Evolutionary conservation across 2,888 invertebrate genomes (phyloP), one percentile per base, ranked within the genome.

Genomic region (Caenorhabditis panamensis): DNA sequence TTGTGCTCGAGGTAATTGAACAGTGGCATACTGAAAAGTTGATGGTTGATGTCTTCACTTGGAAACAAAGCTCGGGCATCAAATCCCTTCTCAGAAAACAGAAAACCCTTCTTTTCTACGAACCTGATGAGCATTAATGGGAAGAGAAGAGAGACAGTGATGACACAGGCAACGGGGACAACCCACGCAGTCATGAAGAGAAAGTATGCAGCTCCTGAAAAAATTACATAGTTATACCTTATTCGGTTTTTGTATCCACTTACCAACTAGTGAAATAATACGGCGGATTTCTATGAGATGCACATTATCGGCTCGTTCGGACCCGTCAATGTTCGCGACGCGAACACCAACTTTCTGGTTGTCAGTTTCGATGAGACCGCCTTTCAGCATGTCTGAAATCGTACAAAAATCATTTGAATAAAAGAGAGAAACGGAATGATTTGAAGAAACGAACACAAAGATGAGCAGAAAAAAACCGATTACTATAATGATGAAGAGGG

Each of bases 121-220:
- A 63, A 89, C 88, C 84, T 88, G 67, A 89, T 56, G 13, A 85
- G 67, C 78, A 85, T 84, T 22, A 90, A 47, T 9, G 89, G 89
- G 36, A 82, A 72, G 13, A 90, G 11, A 28, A 86, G 26, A n/a
- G 85, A 41, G 37, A 85, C 84, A 4, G 89, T 85, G 51, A 83
- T 82, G 24, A 88, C 84, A 66, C 89, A 90, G 8, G 87, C 89
- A 6, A 85, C 72, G 44, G 90, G 90, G 18, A 90, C 87, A 24
- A 90, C 71, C 68, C 90, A 77, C 8, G 82, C 82, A 4, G 89
- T 90, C 87, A 89, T 90, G 24, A 89, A 41, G 9, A 88, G 58
- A 79, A 89, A 89, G 75, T 90, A 89, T 4, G 84, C 59, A 47
- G 87, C 88, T 22, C 84, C 85, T 87, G 80, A 2, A 85, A 81